Percentiles rank a stretch among this genome's conserved stretches.
phyloP scores from a whole-genome alignment of 2,797 vertebrate genomes.

The Carapus acus region DNA sequence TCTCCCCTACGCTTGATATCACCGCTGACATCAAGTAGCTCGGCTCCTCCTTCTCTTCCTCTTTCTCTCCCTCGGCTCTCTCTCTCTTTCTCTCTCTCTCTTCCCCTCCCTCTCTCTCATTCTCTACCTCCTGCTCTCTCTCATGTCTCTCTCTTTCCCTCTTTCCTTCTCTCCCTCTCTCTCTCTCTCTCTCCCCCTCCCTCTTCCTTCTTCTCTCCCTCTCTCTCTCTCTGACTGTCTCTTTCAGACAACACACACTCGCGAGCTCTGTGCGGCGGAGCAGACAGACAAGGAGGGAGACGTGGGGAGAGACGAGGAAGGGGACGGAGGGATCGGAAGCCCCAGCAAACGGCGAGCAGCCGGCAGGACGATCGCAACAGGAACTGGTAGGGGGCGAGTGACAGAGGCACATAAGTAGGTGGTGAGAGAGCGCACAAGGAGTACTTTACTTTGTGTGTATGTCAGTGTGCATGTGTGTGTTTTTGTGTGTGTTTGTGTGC shows the following conservation, averaged over 20 bases:
- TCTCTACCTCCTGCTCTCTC: conserved; percentile 17
- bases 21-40: conserved; percentile 60
- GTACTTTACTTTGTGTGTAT: conserved; percentile 21
- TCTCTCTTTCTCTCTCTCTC: conserved; percentile 32
- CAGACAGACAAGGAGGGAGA: conserved; percentile 30
- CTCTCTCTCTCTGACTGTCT: conserved; percentile 9
- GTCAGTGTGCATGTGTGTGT: neutral
- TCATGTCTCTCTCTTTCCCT: no score
- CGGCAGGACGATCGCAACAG: conserved; percentile 22
- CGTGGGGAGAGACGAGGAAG: conserved; percentile 14
- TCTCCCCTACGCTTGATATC: conserved; percentile 63
- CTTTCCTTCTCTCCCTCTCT: conserved; percentile 36
- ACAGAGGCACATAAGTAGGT: conserved; percentile 43
- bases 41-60: conserved; percentile 41
- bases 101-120: conserved; percentile 26
- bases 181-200: conserved; percentile 16
- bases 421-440: neutral
- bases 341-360: no score
- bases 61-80: conserved; percentile 15
- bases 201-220: conserved; percentile 37
- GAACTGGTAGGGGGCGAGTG: conserved; percentile 30
- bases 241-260: neutral
- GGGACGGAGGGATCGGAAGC: no score
- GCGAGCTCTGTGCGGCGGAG: conserved; percentile 41
- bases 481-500: no score